Evolutionary conservation across 2,797 vertebrate species (phyloP).

Genomic region (Anguilla megastoma): DNA sequence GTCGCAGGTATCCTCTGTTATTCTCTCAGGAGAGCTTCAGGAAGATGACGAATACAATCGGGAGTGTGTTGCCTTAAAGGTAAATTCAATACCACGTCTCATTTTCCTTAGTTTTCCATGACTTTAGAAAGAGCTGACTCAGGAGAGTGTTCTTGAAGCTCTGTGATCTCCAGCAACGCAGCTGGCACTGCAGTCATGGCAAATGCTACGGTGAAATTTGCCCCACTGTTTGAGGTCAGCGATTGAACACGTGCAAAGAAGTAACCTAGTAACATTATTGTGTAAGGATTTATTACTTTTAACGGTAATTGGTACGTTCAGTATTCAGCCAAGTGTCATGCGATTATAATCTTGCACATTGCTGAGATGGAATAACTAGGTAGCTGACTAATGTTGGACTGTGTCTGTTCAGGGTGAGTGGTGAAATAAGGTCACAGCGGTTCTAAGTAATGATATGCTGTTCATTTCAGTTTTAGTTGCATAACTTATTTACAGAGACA

Average conservation of each 20-base stretch:
- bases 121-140: neutral
- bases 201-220: neutral
- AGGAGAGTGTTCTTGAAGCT: neutral
- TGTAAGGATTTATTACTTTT: neutral
- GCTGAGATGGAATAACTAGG: no score
- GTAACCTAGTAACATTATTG: neutral
- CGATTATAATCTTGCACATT: neutral
- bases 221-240: neutral
- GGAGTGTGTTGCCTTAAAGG: constrained; percentile 90
- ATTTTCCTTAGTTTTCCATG: neutral
- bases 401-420: neutral
- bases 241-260: neutral
- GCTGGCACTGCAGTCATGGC: constrained; percentile 19
- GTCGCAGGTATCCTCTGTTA: constrained; percentile 79
- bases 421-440: neutral
- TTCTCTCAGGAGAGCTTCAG: constrained; percentile 75
- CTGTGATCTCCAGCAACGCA: constrained; percentile 22
- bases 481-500: no score
- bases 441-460: neutral
- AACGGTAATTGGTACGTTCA: neutral
- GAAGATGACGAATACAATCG: constrained; percentile 83
- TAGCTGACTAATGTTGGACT: neutral
- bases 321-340: neutral
- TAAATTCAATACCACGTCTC: constrained; percentile 48
- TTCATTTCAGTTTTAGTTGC: no score